Base-by-base conservation (phyloP, 2,888 invertebrate species). In the Ichneumoninae sp. region DNA sequence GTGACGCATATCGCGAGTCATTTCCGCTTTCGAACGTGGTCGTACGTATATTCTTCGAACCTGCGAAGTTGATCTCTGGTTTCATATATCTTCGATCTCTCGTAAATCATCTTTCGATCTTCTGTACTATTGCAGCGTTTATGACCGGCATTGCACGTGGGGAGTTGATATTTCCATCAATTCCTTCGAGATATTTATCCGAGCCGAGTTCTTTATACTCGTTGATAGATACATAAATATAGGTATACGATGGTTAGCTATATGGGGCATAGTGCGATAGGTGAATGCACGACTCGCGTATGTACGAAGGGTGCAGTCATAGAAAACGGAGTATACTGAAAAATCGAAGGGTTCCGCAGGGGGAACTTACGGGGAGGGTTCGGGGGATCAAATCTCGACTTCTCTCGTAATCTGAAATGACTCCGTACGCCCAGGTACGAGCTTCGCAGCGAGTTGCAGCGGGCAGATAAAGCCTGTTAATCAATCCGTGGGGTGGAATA, bases 381-480 rank as follows among this genome's bases (percentile, higher is more conserved):
- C 30, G 22, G 30, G 26, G 70, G 78, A 78, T 70, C 70, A 78
- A 78, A 78, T 78, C 70, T 78, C 78, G 70, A 50, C 22, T 47
- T 70, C 78, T 52, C 78, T 60, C 70, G 70, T 78, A 78, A 78
- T 78, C 78, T 78, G 50, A 70, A 78, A 70, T 78, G 78, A 40
- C 19, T 69, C 36, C 36, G 69, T 50, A 44, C 44, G 36, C n/a
- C 63, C 50, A 69, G 77, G 22, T 66, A 19, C 36, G 73, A 50
- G 69, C 54, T 52, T 57, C 22, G 10, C 52, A 54, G 19, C 8
- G 16, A 50, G 54, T 80, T 82, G 85, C 82, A 73, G 50, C 77
- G 70, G 69, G 57, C 80, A 73, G 86, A 86, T 85, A 85, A 86
- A 77, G 69, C 76, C 73, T 80, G 80, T 79, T 83, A 85, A 86